Conservation (phyloP, 2,888 invertebrate genomes). For the Dicycla oo region DNA sequence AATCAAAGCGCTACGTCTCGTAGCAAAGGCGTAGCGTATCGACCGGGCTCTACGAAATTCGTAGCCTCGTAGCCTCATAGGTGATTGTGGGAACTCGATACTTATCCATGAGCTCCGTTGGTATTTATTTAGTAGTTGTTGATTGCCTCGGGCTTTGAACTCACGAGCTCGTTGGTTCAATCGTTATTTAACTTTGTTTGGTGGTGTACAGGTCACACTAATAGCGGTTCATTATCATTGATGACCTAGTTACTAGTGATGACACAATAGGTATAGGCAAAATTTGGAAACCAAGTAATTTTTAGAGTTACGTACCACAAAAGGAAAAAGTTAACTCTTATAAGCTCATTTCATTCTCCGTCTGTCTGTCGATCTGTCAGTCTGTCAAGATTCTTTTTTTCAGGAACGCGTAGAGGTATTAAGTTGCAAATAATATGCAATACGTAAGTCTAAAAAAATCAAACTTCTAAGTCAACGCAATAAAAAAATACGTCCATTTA, state of each 20-base stretch:
- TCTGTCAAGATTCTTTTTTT: too few relatives aligned
- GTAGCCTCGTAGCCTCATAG: constrained; percentile 43
- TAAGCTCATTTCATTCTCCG: too few relatives aligned
- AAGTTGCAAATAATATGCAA: too few relatives aligned
- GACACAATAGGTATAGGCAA: too few relatives aligned
- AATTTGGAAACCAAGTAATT: too few relatives aligned
- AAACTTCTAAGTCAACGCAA: too few relatives aligned
- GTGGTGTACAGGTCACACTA: background rate
- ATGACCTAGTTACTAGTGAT: background rate
- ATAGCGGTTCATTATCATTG: background rate
- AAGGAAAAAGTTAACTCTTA: too few relatives aligned
- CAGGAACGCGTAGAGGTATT: too few relatives aligned
- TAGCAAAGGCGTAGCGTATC: constrained; percentile 50
- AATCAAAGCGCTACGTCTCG: constrained; percentile 36
- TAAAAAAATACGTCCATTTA: too few relatives aligned
- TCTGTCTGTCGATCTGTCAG: too few relatives aligned
- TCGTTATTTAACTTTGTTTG: constrained; percentile 1
- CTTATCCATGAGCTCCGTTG: background rate
- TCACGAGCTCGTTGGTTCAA: background rate
- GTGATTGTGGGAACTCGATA: constrained; percentile 22
- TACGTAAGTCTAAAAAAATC: too few relatives aligned
- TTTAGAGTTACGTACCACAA: too few relatives aligned
- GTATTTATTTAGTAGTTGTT: constrained; percentile 30
- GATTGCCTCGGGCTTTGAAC: constrained; percentile 12
- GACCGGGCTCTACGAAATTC: constrained; percentile 41